Conservation (phyloP, 2,888 invertebrate species). For the Agrilus biguttatus region DNA sequence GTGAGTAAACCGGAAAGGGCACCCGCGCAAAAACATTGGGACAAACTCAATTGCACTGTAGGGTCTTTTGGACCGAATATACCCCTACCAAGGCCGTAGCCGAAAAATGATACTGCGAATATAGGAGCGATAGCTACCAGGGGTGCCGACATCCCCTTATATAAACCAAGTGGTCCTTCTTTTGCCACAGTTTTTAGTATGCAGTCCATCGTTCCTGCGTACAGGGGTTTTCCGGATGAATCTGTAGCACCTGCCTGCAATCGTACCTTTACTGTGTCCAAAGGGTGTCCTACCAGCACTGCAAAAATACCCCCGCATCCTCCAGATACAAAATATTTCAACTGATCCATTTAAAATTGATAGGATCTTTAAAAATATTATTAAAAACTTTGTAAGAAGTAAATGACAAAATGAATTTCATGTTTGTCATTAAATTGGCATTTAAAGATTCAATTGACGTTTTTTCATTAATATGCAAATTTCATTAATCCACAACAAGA, state of each 20-base stretch:
- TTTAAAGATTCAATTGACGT: no score
- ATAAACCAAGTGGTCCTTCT: conserved; percentile 11
- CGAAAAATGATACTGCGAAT: conserved; percentile 89
- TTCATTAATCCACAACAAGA: no score
- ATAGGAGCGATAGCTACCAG: conserved; percentile 86
- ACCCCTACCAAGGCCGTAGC: conserved; percentile 81
- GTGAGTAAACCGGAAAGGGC: conserved; percentile 88
- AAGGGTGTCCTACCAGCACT: conserved; percentile 88
- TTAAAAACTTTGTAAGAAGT: no score
- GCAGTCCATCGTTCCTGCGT: conserved; percentile 78
- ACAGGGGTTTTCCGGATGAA: conserved; percentile 55
- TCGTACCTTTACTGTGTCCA: conserved; percentile 81
- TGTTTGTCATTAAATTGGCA: no score
- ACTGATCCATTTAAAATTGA: background rate
- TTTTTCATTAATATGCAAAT: no score
- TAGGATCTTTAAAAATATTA: no score
- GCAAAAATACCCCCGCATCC: conserved; percentile 95
- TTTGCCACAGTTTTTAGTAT: conserved; percentile 53
- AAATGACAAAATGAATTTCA: no score
- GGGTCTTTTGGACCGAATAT: conserved; percentile 38
- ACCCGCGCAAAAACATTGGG: conserved; percentile 76
- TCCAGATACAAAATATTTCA: conserved; percentile 76
- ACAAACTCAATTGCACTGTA: conserved; percentile 38
- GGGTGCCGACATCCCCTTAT: conserved; percentile 51
- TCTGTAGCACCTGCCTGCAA: conserved; percentile 76